These are phyloP conservation scores for Osmerus mordax DNA, from an alignment of 2,113 vertebrate species.

Conservation along the genomic window DNA sequence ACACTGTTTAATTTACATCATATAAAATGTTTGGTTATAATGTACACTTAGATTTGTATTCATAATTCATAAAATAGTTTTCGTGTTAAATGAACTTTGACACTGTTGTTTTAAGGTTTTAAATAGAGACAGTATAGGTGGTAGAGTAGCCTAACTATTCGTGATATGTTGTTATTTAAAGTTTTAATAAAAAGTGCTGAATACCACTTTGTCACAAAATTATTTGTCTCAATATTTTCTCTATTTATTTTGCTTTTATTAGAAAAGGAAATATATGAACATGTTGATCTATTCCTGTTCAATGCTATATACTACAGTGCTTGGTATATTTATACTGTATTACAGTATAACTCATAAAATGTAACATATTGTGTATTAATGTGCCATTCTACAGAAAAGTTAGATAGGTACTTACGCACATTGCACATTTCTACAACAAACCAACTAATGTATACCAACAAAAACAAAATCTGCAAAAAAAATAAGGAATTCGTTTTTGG, in stretches of 20 bases:
- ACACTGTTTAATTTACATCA: conserved; percentile 26
- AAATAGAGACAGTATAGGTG: conserved; percentile 34
- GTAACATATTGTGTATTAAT: too few relatives aligned
- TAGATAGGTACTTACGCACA: too few relatives aligned
- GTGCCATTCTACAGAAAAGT: too few relatives aligned
- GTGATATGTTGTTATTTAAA: conserved; percentile 64
- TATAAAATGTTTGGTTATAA: conserved; percentile 16
- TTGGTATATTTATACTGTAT: too few relatives aligned
- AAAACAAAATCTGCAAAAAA: too few relatives aligned
- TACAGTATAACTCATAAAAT: too few relatives aligned
- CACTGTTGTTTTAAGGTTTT: conserved; percentile 47
- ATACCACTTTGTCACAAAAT: conserved; percentile 17
- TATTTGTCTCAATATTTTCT: conserved; percentile 19
- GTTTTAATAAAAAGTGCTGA: conserved; percentile 69
- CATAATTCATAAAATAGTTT: conserved; percentile 26
- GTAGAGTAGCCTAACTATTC: conserved; percentile 52
- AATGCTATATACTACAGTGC: too few relatives aligned
- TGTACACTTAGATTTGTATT: conserved; percentile 31
- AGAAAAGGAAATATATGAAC: background rate
- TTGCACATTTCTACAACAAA: too few relatives aligned
- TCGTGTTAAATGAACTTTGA: conserved; percentile 43
- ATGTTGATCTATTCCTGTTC: too few relatives aligned
- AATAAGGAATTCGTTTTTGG: too few relatives aligned
- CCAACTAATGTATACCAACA: too few relatives aligned
- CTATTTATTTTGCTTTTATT: background rate